These are phyloP conservation scores for Tetrapedia diversipes DNA, from an alignment of 2,888 invertebrate species.

Conservation along the genomic window DNA sequence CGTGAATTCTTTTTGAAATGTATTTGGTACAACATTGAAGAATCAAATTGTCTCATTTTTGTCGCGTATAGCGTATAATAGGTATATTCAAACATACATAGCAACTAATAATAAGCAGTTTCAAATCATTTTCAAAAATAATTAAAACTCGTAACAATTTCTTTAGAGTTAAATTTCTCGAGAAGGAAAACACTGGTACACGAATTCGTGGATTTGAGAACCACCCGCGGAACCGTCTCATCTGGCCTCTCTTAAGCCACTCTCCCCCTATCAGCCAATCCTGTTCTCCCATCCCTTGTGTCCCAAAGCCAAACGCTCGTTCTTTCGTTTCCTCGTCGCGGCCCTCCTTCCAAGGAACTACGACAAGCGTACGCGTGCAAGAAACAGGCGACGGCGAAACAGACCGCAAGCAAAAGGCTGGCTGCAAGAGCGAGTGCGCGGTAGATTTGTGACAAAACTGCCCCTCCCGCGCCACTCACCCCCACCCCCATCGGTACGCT, in stretches of 20 bases:
- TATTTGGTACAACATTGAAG: too few relatives aligned
- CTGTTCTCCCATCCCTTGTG: background rate
- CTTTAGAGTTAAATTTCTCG: too few relatives aligned
- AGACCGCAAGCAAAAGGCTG: constrained; percentile 50
- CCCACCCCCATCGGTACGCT: constrained; percentile 38
- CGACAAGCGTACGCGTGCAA: constrained; percentile 14
- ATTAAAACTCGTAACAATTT: too few relatives aligned
- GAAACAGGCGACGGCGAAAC: constrained; percentile 18
- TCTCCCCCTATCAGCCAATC: background rate
- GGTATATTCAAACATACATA: too few relatives aligned
- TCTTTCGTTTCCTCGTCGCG: constrained; percentile 17
- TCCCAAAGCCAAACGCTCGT: constrained; percentile 18
- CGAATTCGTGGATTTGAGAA: constrained; percentile 53
- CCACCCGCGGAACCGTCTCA: constrained; percentile 64
- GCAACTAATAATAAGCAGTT: too few relatives aligned
- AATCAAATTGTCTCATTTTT: too few relatives aligned
- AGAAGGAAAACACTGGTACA: too few relatives aligned
- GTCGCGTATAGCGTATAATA: too few relatives aligned
- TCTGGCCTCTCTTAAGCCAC: constrained; percentile 19
- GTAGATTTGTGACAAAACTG: constrained; percentile 59
- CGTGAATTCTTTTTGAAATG: too few relatives aligned
- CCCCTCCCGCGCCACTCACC: constrained; percentile 6
- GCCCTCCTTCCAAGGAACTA: constrained; percentile 48
- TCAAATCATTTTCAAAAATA: too few relatives aligned
- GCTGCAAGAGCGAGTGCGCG: constrained; percentile 35